Base-by-base conservation (phyloP, 2,113 vertebrate genomes). In the Ictidomys tridecemlineatus region DNA sequence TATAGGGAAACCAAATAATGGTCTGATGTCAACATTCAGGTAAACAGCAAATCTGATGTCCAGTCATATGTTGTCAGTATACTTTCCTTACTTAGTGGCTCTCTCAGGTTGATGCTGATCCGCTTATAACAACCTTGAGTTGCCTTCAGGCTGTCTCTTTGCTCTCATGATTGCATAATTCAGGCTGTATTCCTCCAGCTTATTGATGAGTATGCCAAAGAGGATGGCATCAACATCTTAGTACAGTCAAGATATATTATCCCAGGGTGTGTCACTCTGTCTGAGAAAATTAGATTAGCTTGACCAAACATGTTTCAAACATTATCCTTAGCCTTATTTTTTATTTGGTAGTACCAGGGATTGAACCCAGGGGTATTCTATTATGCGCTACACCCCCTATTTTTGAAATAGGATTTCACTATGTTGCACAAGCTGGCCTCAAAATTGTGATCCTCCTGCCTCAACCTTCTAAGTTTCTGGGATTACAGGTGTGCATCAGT, bases 201-300 rank as follows among this genome's bases (percentile, higher is more conserved):
- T 65, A 61, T 80, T n/a, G 65, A 77, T 72, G 34, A 42, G 5
- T 28, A 37, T 80, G 34, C 22, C 80, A 32, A 9, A 79, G 34
- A 91, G 10, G 42, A 85, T 58, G 48, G 45, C 7, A 32, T 78
- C 37, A 67, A 74, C 85, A 34, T 93, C 58, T 92, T 42, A 39
- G 34, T 42, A 90, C 78, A 80, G 79, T 92, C 24, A 85, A 63
- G 42, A 72, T 67, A 65, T 45, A 76, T 92, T 92, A 83, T 69
- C 22, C 73, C 37, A 70, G 58, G 4, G 48, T 85, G 10, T 37
- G 16, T 77, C 28, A 53, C 30, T 85, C 58, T 69, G 53, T 83
- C n/a, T 94, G 61, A 91, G 69, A 89, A 95, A 85, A 96, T 85
- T 73, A 82, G 37, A 48, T 76, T 61, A 85, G 8, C 14, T 51